Conservation (phyloP, 2,888 invertebrate species). For the Ctenicera cuprea region DNA sequence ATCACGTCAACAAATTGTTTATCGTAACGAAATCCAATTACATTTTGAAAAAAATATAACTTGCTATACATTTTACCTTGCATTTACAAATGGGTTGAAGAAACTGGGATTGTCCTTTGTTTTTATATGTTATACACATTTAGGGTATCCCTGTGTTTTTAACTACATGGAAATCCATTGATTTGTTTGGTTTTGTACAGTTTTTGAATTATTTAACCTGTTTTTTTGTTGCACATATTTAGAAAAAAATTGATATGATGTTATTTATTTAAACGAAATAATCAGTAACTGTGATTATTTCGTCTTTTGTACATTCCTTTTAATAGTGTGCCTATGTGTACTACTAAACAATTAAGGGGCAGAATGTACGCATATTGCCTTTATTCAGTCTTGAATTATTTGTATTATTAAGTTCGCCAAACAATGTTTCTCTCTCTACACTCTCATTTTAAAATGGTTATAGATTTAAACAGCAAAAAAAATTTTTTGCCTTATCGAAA, state of each 20-base stretch:
- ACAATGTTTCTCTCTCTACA: background rate
- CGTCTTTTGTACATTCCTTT: conserved; percentile 48
- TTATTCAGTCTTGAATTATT: conserved; percentile 37
- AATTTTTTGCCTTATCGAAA: too few species aligned
- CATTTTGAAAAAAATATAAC: too few species aligned
- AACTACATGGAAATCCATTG: conserved; percentile 1
- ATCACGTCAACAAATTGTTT: too few species aligned
- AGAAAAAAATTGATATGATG: conserved; percentile 7
- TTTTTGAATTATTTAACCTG: conserved; percentile 22
- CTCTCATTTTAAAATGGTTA: too few species aligned
- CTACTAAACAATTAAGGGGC: conserved; percentile 66
- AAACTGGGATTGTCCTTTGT: conserved; percentile 32
- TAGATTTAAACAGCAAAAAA: too few species aligned
- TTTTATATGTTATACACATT: conserved; percentile 31
- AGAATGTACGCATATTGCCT: conserved; percentile 62
- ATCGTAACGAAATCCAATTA: too few species aligned
- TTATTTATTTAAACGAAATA: background rate
- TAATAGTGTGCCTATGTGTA: conserved; percentile 54
- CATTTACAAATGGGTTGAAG: conserved; percentile 29
- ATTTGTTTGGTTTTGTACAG: conserved; percentile 38
- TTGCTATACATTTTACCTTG: conserved; percentile 6
- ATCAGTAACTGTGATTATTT: background rate
- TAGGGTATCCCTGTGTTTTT: conserved; percentile 17
- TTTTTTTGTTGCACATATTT: conserved; percentile 42
- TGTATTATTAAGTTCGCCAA: background rate